These are phyloP conservation scores for Illadopsis cleaveri DNA, from an alignment of 2,113 vertebrate genomes.

Conservation along the genomic window DNA sequence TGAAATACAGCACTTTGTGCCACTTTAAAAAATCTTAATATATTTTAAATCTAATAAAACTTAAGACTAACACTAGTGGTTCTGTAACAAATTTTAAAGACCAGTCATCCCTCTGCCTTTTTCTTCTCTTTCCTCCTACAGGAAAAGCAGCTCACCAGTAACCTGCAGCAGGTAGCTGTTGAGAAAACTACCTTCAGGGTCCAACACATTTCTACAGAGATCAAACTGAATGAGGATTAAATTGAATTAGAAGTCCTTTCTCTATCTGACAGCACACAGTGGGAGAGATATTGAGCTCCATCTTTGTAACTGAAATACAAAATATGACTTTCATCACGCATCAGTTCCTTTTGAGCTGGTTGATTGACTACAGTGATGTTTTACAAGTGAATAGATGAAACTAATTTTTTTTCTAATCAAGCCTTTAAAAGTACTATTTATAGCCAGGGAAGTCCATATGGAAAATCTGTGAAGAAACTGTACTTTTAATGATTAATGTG, in stretches of 20 bases:
- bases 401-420: not conserved
- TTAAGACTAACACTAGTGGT: not conserved
- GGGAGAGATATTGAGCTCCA: not conserved
- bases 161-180: not conserved
- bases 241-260: not conserved
- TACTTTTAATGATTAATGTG: not conserved
- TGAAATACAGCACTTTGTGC: not conserved
- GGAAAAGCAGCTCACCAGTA: not conserved
- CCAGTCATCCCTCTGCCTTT: not conserved
- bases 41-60: not conserved
- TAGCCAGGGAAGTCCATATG: not conserved
- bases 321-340: not conserved
- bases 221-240: not conserved
- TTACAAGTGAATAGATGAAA: not conserved
- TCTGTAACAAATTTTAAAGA: not conserved
- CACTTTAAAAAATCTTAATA: not conserved
- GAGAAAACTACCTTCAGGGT: not conserved
- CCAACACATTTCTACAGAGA: not conserved
- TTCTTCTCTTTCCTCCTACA: not conserved
- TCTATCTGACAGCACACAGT: not conserved
- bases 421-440: not conserved
- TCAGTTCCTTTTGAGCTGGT: not conserved
- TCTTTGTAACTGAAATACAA: not conserved
- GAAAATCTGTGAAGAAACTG: not conserved
- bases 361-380: not conserved